Evolutionary conservation across 2,113 vertebrate species (phyloP), one percentile per base, ranked within the genome.

Genomic region (Erythrolamprus reginae): DNA sequence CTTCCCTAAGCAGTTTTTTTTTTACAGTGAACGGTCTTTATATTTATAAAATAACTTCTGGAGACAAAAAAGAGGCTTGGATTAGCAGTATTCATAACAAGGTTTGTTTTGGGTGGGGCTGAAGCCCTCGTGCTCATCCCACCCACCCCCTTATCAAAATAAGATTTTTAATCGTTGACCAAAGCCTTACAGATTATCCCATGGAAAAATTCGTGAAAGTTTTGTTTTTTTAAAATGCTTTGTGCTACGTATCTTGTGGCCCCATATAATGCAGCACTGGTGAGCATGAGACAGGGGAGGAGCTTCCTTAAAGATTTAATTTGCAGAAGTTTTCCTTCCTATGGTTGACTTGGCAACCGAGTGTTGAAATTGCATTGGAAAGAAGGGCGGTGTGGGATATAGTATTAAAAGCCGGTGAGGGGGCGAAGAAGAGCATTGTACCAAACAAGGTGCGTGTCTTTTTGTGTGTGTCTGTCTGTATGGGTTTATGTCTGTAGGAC

Each of bases 281-380:
- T 42, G 45, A 50, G 87, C 47, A 48, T 21, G 23, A 50, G 51
- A 47, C 21, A 84, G n/a, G 15, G 15, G 48, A 26, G 84, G 24
- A 48, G 61, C 50, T 13, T 58, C 42, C 45, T 56, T 3, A 77
- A 77, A 70, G 83, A 52, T 90, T 56, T 45, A 42, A 86, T 86
- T 52, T 51, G 83, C 55, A 48, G 45, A 90, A 70, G 84, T 86
- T 90, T 90, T 53, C 47, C 45, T 90, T 84, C 19, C 33, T 50
- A 50, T 85, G 89, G 89, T 89, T 84, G 82, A 61, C 82, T 90
- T 61, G 82, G 89, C 82, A 84, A 90, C 89, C 82, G 48, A 89
- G 53, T 38, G 33, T 65, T 33, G 82, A 84, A 90, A 58, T 23
- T 38, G 55, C 53, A 33, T 10, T 56, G 38, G 89, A 56, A 86